A percentile compares a stretch with the other conserved stretches of the same genome.
phyloP scores from a whole-genome alignment of 2,797 vertebrate genomes.

The Cyclura pinguis region DNA sequence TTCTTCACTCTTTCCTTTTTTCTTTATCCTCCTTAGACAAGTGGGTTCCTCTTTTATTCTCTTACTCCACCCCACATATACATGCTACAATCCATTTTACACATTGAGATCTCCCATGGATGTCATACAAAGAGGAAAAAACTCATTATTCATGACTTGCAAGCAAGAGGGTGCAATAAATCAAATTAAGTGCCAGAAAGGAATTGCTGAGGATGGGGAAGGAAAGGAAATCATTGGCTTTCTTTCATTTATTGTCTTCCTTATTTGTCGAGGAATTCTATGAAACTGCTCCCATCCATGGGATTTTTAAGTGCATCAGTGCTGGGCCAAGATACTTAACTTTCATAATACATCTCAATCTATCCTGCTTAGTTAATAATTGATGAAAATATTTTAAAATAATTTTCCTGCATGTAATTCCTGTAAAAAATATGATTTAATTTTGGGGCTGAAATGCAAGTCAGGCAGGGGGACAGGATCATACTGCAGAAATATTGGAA shows the following conservation, averaged over 20 bases:
- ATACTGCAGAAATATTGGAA: rapidly evolving
- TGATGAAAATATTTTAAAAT: conserved; percentile 51
- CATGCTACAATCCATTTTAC: neutral
- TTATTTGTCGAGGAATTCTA: conserved; percentile 28
- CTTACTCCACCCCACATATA: no score
- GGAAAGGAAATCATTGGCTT: conserved; percentile 31
- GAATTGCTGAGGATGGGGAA: neutral
- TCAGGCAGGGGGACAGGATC: conserved; percentile 15
- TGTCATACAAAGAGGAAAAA: conserved; percentile 47
- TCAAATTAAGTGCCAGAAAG: conserved; percentile 53
- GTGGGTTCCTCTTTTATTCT: conserved; percentile 24
- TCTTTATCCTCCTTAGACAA: neutral
- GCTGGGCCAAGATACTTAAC: rapidly evolving
- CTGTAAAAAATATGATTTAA: conserved; percentile 18
- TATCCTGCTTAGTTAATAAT: conserved; percentile 50
- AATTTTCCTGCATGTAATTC: neutral
- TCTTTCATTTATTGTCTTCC: conserved; percentile 45
- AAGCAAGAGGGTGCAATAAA: conserved; percentile 61
- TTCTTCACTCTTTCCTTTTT: neutral
- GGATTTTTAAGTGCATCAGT: conserved; percentile 29
- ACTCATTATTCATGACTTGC: conserved; percentile 52
- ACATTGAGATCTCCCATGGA: conserved; percentile 25
- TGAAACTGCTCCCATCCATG: neutral
- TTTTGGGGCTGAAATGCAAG: neutral
- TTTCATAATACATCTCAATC: rapidly evolving